phyloP scores from a whole-genome alignment of 2,797 vertebrate genomes.

The Manis pentadactyla region DNA sequence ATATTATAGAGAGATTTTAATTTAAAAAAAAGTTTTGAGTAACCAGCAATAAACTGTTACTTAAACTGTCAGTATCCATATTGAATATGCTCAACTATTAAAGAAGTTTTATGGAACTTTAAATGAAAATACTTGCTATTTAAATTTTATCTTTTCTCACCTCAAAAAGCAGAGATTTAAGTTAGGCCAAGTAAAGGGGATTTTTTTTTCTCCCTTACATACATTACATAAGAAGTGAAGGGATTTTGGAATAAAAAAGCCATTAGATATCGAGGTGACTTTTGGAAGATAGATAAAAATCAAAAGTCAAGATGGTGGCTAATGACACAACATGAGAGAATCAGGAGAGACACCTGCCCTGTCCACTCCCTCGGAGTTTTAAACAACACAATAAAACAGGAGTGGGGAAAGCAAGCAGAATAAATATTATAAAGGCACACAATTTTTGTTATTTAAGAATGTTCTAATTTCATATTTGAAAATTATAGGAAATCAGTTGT shows the following conservation, averaged over 20 bases:
- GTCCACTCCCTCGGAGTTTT: background rate
- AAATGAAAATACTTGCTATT: background rate
- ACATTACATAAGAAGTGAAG: background rate
- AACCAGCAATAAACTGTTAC: background rate
- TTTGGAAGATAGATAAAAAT: background rate
- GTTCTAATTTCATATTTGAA: background rate
- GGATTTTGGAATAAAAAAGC: background rate
- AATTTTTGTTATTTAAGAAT: background rate
- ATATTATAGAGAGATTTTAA: background rate
- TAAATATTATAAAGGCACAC: background rate
- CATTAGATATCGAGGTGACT: background rate
- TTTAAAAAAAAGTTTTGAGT: background rate
- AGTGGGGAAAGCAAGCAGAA: background rate
- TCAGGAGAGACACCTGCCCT: background rate
- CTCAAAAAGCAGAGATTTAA: constrained; percentile 1
- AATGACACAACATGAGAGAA: background rate
- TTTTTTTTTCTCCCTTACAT: background rate
- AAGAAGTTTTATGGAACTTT: background rate
- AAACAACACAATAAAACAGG: background rate
- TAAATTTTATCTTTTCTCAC: background rate
- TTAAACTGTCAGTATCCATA: background rate
- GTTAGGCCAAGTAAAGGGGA: background rate
- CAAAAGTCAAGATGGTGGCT: background rate
- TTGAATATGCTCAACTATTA: constrained; percentile 19
- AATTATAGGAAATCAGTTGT: background rate